Percentiles rank a stretch among this genome's conserved stretches.
These are phyloP conservation scores for Benitochromis conjunctus DNA, from an alignment of 2,113 vertebrate species.

Conservation along the genomic window DNA sequence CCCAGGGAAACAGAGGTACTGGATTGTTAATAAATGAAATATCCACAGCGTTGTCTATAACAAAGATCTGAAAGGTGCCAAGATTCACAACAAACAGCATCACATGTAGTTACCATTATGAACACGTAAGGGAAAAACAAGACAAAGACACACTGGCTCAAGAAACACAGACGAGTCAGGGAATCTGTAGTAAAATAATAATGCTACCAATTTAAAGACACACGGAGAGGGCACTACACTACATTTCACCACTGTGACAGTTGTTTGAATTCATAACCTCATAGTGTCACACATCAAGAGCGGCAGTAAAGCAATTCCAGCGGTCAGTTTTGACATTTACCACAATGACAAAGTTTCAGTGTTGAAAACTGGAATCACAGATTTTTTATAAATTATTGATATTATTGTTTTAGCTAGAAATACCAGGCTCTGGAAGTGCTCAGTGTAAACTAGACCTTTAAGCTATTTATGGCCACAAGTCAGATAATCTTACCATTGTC, in stretches of 20 bases:
- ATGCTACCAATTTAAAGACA: neutral
- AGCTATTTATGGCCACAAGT: neutral
- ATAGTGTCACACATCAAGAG: neutral
- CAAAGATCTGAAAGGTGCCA: neutral
- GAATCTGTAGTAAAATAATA: neutral
- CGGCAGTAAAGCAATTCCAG: neutral
- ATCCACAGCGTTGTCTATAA: neutral
- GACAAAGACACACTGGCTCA: neutral
- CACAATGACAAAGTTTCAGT: neutral
- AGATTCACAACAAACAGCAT: neutral
- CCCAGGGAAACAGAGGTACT: slow-evolving; percentile 87
- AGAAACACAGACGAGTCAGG: neutral
- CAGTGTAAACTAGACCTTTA: neutral
- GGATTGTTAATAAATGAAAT: neutral
- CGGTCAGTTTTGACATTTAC: neutral
- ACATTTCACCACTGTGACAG: neutral
- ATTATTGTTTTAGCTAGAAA: rapidly evolving
- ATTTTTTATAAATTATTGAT: neutral
- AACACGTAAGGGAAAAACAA: neutral
- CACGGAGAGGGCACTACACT: neutral
- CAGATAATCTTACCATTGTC: neutral
- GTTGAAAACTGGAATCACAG: neutral
- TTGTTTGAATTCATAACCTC: neutral
- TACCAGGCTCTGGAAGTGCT: neutral
- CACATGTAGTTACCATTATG: neutral